Evolutionary conservation across 2,888 invertebrate genomes (phyloP).

Genomic region (Epinotia nisella): DNA sequence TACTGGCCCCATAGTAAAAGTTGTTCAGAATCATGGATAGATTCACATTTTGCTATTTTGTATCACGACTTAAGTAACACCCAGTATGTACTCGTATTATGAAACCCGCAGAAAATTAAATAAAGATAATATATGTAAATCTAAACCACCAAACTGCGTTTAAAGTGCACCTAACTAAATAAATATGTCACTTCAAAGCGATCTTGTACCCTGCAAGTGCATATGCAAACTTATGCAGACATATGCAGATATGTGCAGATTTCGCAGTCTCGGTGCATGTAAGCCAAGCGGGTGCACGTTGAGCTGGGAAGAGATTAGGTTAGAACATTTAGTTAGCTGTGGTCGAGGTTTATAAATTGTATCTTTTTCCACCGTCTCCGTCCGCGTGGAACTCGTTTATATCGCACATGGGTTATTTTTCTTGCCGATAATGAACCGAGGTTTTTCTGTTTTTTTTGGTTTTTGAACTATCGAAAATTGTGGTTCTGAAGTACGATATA

Average conservation of each 20-base stretch:
- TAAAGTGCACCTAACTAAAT: conserved; percentile 1
- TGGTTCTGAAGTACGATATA: too few relatives aligned
- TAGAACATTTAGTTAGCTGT: neutral
- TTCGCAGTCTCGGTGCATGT: conserved; percentile 1
- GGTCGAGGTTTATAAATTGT: neutral
- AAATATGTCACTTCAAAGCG: conserved; percentile 4
- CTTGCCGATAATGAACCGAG: too few relatives aligned
- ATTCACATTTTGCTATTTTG: too few relatives aligned
- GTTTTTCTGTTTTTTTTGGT: too few relatives aligned
- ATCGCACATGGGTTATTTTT: too few relatives aligned
- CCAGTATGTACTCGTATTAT: too few relatives aligned
- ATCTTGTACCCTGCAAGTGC: neutral
- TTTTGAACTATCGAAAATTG: too few relatives aligned
- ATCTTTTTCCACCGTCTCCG: too few relatives aligned
- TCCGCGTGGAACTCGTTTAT: too few relatives aligned
- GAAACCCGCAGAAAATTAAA: neutral
- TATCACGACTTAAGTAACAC: too few relatives aligned
- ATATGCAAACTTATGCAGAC: conserved; percentile 8
- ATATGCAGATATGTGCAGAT: conserved; percentile 10
- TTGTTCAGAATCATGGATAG: too few relatives aligned
- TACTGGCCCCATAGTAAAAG: too few relatives aligned
- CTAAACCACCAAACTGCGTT: neutral
- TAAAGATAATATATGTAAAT: neutral
- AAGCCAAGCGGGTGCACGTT: neutral
- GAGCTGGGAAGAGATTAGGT: neutral